Conservation (phyloP, 2,113 vertebrate species). For the Haplochromis vanheusdeni region DNA sequence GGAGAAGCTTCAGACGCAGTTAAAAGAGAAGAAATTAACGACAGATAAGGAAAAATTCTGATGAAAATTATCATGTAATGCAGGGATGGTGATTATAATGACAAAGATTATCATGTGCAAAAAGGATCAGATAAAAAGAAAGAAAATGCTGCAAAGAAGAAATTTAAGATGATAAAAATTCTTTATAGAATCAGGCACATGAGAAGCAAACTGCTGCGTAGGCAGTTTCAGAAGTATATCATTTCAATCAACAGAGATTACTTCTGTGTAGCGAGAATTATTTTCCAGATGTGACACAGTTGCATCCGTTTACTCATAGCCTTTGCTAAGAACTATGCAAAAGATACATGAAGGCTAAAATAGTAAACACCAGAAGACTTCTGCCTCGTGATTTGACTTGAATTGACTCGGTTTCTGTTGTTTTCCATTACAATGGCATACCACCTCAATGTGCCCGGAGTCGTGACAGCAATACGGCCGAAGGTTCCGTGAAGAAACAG, state of each 20-base stretch:
- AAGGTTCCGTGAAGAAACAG: background rate
- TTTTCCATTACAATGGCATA: background rate
- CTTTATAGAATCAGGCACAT: background rate
- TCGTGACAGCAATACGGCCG: background rate
- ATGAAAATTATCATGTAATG: background rate
- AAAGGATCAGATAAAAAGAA: background rate
- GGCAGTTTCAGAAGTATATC: background rate
- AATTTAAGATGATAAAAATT: background rate
- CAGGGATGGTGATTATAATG: conserved; percentile 12
- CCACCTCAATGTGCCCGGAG: fast-evolving
- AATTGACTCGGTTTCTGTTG: background rate
- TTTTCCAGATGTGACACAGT: background rate
- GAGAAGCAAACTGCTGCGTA: background rate
- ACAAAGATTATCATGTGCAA: background rate
- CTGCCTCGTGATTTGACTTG: background rate
- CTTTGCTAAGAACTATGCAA: background rate
- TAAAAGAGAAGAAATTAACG: background rate
- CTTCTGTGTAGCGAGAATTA: background rate
- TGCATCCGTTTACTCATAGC: background rate
- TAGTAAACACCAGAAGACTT: background rate
- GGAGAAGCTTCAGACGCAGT: background rate
- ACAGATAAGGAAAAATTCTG: background rate
- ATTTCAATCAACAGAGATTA: background rate
- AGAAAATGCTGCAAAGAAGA: background rate
- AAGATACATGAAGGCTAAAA: background rate